Conservation (phyloP, 2,797 vertebrate genomes). For the Mus minutoides region DNA sequence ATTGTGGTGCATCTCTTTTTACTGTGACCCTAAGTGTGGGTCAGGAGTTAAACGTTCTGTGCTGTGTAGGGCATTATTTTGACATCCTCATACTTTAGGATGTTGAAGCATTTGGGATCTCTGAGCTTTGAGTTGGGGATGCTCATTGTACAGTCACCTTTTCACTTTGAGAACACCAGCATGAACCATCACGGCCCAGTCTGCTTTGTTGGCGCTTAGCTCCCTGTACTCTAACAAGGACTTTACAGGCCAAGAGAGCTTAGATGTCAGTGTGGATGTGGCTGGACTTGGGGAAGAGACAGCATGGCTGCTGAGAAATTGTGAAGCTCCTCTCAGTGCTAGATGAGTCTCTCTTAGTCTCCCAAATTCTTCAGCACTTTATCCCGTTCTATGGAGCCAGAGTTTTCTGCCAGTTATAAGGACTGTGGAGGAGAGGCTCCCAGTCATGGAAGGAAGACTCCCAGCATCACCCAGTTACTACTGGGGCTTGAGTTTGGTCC, state of each 20-base stretch:
- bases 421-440: background rate
- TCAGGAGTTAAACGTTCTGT: background rate
- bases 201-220: background rate
- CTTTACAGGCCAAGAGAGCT: rapidly evolving
- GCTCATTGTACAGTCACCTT: background rate
- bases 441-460: background rate
- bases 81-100: background rate
- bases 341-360: background rate
- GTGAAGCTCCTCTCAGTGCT: rapidly evolving
- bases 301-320: background rate
- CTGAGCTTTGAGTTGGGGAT: background rate
- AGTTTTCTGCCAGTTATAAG: background rate
- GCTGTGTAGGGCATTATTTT: background rate
- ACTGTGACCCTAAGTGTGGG: background rate
- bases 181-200: background rate
- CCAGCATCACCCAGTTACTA: background rate
- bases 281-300: rapidly evolving
- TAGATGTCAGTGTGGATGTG: background rate
- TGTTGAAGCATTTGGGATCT: background rate
- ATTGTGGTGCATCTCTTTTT: background rate
- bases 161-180: background rate
- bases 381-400: background rate
- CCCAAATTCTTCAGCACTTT: background rate
- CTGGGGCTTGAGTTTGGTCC: background rate
- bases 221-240: background rate